A percentile compares a stretch with the other conserved stretches of the same genome.
These are phyloP conservation scores for Orthosia gracilis DNA, from an alignment of 2,888 invertebrate species.

Conservation along the genomic window DNA sequence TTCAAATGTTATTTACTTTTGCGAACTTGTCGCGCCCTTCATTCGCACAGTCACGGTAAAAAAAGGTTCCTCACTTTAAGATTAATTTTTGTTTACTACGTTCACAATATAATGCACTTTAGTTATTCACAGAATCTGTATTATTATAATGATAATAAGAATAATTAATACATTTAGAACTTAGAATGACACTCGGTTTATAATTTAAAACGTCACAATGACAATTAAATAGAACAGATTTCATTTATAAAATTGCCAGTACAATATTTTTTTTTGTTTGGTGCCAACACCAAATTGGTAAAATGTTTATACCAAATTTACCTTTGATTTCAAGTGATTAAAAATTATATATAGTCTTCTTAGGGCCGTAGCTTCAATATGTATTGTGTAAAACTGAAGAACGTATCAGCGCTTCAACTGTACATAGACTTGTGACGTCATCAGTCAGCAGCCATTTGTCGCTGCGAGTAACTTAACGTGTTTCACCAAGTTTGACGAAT, in stretches of 20 bases:
- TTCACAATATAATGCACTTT: neutral
- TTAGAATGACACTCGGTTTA: neutral
- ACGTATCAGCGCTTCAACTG: neutral
- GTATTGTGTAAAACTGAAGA: neutral
- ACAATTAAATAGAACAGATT: too few relatives aligned
- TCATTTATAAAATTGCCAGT: neutral
- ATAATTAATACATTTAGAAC: too few relatives aligned
- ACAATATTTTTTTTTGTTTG: neutral
- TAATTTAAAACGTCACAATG: too few relatives aligned
- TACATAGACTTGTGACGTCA: conserved; percentile 44
- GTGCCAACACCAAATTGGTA: neutral
- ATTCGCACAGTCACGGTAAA: neutral
- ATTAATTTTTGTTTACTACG: neutral
- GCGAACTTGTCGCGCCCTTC: conserved; percentile 9
- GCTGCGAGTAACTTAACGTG: conserved; percentile 49
- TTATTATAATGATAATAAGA: neutral
- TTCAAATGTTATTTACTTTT: conserved; percentile 33
- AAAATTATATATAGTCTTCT: too few relatives aligned
- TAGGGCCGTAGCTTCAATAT: too few relatives aligned
- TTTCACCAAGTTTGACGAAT: conserved; percentile 64
- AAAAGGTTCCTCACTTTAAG: neutral
- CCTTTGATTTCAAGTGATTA: too few relatives aligned
- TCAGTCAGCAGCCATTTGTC: conserved; percentile 40
- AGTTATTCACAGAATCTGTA: neutral
- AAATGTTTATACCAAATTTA: too few relatives aligned